These are phyloP conservation scores for Poecile atricapillus DNA, from an alignment of 2,113 vertebrate genomes.

Conservation along the genomic window DNA sequence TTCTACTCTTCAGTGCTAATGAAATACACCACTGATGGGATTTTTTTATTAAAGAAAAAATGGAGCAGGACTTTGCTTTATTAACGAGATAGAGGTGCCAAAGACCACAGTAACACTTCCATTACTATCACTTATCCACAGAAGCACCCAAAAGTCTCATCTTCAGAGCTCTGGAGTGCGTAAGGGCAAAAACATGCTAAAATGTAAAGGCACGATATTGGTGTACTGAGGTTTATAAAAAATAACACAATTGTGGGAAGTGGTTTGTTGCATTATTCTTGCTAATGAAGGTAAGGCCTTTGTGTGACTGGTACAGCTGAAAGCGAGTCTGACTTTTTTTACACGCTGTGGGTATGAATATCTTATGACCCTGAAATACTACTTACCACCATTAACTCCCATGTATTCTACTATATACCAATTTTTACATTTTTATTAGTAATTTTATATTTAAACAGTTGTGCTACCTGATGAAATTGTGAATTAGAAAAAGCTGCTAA, in stretches of 20 bases:
- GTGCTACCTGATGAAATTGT: slow-evolving; percentile 44
- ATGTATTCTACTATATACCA: not conserved
- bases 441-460: slow-evolving; percentile 63
- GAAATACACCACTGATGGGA: not conserved
- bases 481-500: slow-evolving; percentile 38
- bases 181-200: slow-evolving; percentile 44
- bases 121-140: slow-evolving; percentile 17
- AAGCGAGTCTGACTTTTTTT: not conserved
- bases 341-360: not conserved
- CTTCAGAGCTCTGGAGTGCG: not conserved
- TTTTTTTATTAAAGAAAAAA: slow-evolving; percentile 17
- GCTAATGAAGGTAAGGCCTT: not conserved
- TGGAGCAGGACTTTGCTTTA: slow-evolving; percentile 41
- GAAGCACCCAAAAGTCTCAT: slow-evolving; percentile 43
- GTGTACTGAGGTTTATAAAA: not conserved
- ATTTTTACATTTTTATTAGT: slow-evolving; percentile 63
- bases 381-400: not conserved
- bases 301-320: not conserved
- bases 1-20: slow-evolving; percentile 45
- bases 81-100: slow-evolving; percentile 67
- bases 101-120: slow-evolving; percentile 43
- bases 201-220: slow-evolving; percentile 41
- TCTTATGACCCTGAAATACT: not conserved
- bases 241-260: not conserved
- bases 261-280: slow-evolving; percentile 2